Evolutionary conservation across 2,888 invertebrate species (phyloP), one percentile per base, ranked within the genome.

Genomic region (Lypha dubia): DNA sequence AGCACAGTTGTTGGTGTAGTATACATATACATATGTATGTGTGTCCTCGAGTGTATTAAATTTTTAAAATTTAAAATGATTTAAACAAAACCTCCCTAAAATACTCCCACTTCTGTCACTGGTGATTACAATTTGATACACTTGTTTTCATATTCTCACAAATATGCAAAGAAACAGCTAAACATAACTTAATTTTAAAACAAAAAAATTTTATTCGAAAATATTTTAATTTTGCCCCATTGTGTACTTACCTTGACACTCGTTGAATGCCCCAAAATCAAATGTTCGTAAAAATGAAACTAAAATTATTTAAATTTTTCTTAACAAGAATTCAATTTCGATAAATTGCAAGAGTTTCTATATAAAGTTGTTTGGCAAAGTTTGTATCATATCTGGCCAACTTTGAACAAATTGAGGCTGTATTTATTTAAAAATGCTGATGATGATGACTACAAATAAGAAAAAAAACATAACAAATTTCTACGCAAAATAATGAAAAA

Each of bases 51-150:
- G 17, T 8, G 2, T 9, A n/a, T n/a, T 5, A 4, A 24, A 3
- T 24, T 3, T 6, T 1, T 7, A 20, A 49, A 6, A 17, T 3
- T 1, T 20, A 3, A 53, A 1, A 22, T 22, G 15, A 24, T 53
- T 53, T 53, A 53, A 24, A n/a, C n/a, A n/a, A n/a, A n/a, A 32
- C n/a, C n/a, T 32, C n/a, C 9, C 5, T 17, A 5, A 15, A 9
- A 51, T 7, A 35, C 28, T 63, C 28, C n/a, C 49, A 5, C 7
- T 46, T 15, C 6, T 13, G 11, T 20, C 28, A 20, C 7, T 51
- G 68, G 51, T 62, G 51, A 68, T 62, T 49, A 68, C 60, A 51
- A 77, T 68, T 60, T 76, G 77, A 41, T 41, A 77, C 60, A 74
- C 53, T 51, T 62, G 8, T 24, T 62, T 58, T 46, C 35, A 51